Conservation (phyloP, 2,113 vertebrate genomes). For the Perca fluviatilis region DNA sequence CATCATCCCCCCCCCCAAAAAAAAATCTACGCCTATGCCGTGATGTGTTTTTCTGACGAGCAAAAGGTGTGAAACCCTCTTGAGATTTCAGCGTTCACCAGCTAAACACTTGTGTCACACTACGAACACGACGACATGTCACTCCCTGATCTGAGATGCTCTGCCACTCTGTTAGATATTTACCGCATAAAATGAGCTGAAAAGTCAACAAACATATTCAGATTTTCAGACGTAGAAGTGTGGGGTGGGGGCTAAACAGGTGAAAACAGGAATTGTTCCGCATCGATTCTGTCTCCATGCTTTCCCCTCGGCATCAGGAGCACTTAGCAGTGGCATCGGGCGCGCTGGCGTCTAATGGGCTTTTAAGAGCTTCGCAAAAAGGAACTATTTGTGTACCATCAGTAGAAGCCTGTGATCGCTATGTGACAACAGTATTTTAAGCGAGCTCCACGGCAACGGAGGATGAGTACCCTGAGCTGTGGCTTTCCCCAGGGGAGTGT, state of each 20-base stretch:
- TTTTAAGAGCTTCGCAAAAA: constrained; percentile 78
- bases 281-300: constrained; percentile 74
- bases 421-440: constrained; percentile 82
- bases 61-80: constrained; percentile 37
- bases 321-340: constrained; percentile 79
- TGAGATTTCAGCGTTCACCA: constrained; percentile 51
- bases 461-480: constrained; percentile 74
- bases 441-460: constrained; percentile 58
- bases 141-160: constrained; percentile 69
- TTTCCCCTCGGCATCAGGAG: constrained; percentile 81
- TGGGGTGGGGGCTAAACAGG: constrained; percentile 16
- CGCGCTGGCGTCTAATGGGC: constrained; percentile 80
- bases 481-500: constrained; percentile 73
- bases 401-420: constrained; percentile 78
- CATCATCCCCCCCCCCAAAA: too few relatives aligned
- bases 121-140: constrained; percentile 61
- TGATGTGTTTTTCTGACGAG: not conserved
- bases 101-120: constrained; percentile 61
- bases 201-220: constrained; percentile 82
- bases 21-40: too few relatives aligned
- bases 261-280: constrained; percentile 67
- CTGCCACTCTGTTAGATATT: constrained; percentile 73
- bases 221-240: constrained; percentile 54
- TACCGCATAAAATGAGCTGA: constrained; percentile 72
- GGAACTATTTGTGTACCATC: constrained; percentile 84